Conservation (phyloP, 2,797 vertebrate species). For the Bradypus variegatus region DNA sequence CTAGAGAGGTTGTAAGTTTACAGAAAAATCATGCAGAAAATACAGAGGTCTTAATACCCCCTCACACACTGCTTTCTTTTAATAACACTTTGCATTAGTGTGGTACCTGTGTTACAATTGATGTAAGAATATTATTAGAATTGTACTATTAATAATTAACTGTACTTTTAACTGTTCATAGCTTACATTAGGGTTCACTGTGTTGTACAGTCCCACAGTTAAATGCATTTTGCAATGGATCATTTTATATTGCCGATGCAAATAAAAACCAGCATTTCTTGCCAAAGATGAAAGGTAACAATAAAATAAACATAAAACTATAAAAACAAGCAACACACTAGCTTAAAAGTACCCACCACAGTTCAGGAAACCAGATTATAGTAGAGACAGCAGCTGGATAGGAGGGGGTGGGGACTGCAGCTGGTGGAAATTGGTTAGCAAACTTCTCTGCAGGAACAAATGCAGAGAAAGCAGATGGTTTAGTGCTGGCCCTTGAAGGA, state of each 20-base stretch:
- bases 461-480: not conserved
- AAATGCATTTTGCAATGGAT: not conserved
- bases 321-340: not conserved
- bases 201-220: no score
- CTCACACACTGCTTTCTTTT: no score
- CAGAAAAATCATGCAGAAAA: no score
- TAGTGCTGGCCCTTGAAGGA: not conserved
- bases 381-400: not conserved
- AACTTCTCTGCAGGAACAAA: no score
- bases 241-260: not conserved
- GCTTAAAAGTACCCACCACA: not conserved
- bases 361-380: not conserved
- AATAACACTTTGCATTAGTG: no score
- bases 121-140: no score
- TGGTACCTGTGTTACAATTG: no score
- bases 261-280: constrained; percentile 4
- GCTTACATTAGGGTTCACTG: no score
- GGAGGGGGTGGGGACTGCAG: accelerated
- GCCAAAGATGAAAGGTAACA: not conserved
- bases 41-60: no score
- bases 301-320: not conserved
- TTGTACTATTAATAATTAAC: no score
- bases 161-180: no score
- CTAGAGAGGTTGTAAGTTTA: not conserved
- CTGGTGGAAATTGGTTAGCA: not conserved